Base-by-base conservation (phyloP, 2,888 invertebrate species). In the Hypena proboscidalis region DNA sequence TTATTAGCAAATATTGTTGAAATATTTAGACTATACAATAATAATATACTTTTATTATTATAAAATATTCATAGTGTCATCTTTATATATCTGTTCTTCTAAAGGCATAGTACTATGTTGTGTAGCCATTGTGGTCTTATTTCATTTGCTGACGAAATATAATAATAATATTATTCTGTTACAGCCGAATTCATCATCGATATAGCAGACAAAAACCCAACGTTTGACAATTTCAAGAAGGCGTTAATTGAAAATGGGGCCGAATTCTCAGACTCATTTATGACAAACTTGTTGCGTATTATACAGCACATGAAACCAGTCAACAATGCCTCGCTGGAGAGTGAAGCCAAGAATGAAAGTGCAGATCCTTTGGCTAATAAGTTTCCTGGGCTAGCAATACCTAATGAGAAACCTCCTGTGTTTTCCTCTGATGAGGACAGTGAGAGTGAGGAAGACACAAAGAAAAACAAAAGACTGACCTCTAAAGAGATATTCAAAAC, bases 131-230 rank as follows among this genome's bases (percentile, higher is more conserved):
- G n/a, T n/a, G n/a, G n/a, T n/a, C n/a, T 8, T 23, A 9, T 4
- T 8, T 9, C 3, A 9, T 22, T 8, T 11, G 6, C 13, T 25
- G 10, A 1, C 11, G 8, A 23, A 1, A 5, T 11, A 10, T 11
- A 3, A 11, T 26, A 25, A 17, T 7, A 3, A 1, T 29, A 11
- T 6, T 4, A 31, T 27, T 0, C 42, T 19, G 9, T 94, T 94
- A 34, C 91, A 95, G 99, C 99, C 40, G 99, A 99, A 87, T 99
- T 97, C 74, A 97, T 99, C 29, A 99, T 99, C 58, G 96, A 97
- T 68, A 89, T 99, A 61, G 97, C 99, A 0, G 96, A 97, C 59
- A 95, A 96, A 75, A 95, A 98, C 84, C 93, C 94, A 38, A 95
- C 94, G 0, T 96, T 97, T 70, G 97, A 98, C 1, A 89, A 92